phyloP scores from a whole-genome alignment of 2,888 invertebrate species.

The Rhingia campestris region DNA sequence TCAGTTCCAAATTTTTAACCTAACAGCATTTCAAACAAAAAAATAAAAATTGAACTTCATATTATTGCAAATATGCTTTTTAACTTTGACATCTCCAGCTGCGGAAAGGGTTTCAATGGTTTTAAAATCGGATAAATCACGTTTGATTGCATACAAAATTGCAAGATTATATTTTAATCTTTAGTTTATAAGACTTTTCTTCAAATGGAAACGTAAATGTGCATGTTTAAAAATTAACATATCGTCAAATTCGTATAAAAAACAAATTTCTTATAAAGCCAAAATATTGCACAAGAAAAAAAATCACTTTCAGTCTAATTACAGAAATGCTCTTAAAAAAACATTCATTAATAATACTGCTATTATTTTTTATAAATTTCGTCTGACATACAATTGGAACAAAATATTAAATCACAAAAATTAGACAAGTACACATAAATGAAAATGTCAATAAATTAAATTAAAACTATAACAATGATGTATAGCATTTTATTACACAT shows the following conservation, averaged over 20 bases:
- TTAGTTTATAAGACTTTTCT: too few relatives aligned
- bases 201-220: too few relatives aligned
- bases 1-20: too few relatives aligned
- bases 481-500: constrained; percentile 78
- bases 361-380: neutral
- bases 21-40: too few relatives aligned
- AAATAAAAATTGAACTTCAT: too few relatives aligned
- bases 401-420: constrained; percentile 17
- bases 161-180: too few relatives aligned
- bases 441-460: constrained; percentile 21
- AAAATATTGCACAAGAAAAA: neutral
- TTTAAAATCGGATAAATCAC: too few relatives aligned
- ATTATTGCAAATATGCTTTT: too few relatives aligned
- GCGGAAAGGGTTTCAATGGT: too few relatives aligned
- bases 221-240: too few relatives aligned
- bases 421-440: constrained; percentile 7
- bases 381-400: constrained; percentile 14
- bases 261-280: neutral
- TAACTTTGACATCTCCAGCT: too few relatives aligned
- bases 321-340: neutral
- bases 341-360: constrained; percentile 13
- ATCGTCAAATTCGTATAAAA: neutral
- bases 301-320: constrained; percentile 18
- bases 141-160: too few relatives aligned
- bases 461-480: constrained; percentile 26